Base-by-base conservation (phyloP, 1,140 invertebrate species). In the Ips nitidus region DNA sequence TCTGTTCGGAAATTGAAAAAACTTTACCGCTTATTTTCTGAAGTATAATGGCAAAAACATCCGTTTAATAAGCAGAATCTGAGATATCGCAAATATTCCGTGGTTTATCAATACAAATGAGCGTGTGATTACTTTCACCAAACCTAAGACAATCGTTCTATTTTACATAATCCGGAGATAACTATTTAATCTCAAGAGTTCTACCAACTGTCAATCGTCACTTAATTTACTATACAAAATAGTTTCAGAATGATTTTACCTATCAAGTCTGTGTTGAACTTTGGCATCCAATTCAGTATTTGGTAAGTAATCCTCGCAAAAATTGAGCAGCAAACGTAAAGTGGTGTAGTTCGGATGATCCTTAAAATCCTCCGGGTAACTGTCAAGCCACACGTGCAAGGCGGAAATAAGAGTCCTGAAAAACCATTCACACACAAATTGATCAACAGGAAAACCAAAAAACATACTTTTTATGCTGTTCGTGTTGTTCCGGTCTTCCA, bases 331-430 rank as follows among this genome's bases (percentile, higher is more conserved):
- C 80, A 92, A 88, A 56, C 87, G 83, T 67, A 98, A 87, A 72
- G 89, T 87, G n/a, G 88, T 85, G 82, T 94, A 91, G 73, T 88
- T 86, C 50, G 94, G 94, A n/a, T 91, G 87, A 73, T 95, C 91
- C 58, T 90, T 89, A 86, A 98, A 99, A 82, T 99, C 97, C 81
- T 98, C 95, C 50, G 94, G 92, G 80, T 97, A 98, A 53, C 92
- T 92, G 80, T 99, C 97, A 73, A 99, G 81, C 97, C 97, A 99
- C 4, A 98, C 94, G 78, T 97, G 93, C 65, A 98, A 84, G 67
- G 94, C 91, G 69, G 91, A 89, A 70, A 92, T 87, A 75, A 98
- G 86, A 63, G 94, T 95, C 82, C 93, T 95, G 72, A 36, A 75
- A 69, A 69, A 52, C 52, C 70, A 68, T 53, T 5, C 8, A 45